A percentile compares a stretch with the other conserved stretches of the same genome.
phyloP scores from a whole-genome alignment of 2,113 vertebrate genomes.

The Emydocephalus ijimae region DNA sequence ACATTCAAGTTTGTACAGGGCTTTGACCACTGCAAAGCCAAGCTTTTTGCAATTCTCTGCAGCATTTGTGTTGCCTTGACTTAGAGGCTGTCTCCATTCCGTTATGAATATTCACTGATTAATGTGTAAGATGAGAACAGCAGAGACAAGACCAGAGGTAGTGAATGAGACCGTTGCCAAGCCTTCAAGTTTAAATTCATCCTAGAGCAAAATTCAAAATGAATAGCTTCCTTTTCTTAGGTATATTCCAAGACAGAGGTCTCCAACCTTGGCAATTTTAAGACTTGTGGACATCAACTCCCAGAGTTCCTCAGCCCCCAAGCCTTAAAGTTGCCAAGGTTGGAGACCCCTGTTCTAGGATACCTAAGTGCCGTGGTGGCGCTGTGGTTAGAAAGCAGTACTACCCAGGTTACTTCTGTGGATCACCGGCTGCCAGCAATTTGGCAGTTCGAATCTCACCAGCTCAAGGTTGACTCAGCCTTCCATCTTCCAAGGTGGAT shows the following conservation, averaged over 20 bases:
- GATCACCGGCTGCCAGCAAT: too few relatives aligned
- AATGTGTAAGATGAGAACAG: not conserved
- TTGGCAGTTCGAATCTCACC: too few relatives aligned
- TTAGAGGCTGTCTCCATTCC: not conserved
- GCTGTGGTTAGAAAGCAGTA: too few relatives aligned
- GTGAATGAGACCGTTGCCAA: not conserved
- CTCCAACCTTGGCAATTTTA: too few relatives aligned
- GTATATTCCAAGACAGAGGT: not conserved
- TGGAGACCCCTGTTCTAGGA: not conserved
- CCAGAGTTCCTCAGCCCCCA: too few relatives aligned
- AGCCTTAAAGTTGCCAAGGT: too few relatives aligned
- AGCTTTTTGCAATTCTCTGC: not conserved
- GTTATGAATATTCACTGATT: not conserved
- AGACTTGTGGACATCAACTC: too few relatives aligned
- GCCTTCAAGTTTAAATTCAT: not conserved
- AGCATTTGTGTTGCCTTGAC: not conserved
- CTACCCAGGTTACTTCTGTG: too few relatives aligned
- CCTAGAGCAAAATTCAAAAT: not conserved
- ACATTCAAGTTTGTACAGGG: not conserved
- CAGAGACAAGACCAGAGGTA: not conserved
- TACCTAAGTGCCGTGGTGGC: too few relatives aligned
- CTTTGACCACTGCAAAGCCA: not conserved
- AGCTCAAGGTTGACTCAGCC: too few relatives aligned
- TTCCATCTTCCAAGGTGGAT: too few relatives aligned
- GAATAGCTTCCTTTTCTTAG: not conserved